A percentile compares a stretch with the other conserved stretches of the same genome.
phyloP scores from a whole-genome alignment of 1,140 invertebrate species.

The Alviniconcha marisindica region DNA sequence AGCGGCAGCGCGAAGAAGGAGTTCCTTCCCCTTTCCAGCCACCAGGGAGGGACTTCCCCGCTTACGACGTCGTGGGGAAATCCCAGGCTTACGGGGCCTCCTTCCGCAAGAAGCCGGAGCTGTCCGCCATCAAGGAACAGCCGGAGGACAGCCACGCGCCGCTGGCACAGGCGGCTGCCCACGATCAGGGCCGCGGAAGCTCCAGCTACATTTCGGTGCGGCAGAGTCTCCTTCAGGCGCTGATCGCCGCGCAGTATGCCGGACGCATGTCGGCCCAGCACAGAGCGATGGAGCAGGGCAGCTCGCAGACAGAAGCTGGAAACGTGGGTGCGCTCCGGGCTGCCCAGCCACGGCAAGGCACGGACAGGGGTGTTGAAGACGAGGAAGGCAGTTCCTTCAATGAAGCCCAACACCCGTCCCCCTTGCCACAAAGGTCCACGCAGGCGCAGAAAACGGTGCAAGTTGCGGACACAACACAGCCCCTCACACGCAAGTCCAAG shows the following conservation, averaged over 20 bases:
- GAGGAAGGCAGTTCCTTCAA: not conserved
- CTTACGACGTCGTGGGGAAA: not conserved
- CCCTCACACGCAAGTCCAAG: not conserved
- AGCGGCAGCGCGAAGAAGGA: not conserved
- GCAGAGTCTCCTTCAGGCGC: not conserved
- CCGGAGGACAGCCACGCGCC: not conserved
- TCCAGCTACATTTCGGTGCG: conserved; percentile 1
- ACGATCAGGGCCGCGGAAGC: not conserved
- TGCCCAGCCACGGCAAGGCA: too few relatives aligned
- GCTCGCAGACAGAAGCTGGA: not conserved
- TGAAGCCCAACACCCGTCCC: not conserved
- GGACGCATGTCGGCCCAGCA: not conserved
- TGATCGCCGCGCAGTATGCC: not conserved
- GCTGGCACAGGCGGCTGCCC: not conserved
- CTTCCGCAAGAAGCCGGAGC: not conserved
- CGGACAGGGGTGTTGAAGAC: not conserved
- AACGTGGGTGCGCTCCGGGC: too few relatives aligned
- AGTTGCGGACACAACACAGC: not conserved
- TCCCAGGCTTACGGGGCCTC: not conserved
- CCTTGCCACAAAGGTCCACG: not conserved
- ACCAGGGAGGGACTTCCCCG: not conserved
- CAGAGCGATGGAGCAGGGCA: not conserved
- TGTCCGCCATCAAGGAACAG: not conserved
- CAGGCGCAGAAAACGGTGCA: not conserved
- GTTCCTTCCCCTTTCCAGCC: not conserved